Evolutionary conservation across 1,140 invertebrate species (phyloP), one percentile per base, ranked within the genome.

Genomic region (Callitettix versicolor): DNA sequence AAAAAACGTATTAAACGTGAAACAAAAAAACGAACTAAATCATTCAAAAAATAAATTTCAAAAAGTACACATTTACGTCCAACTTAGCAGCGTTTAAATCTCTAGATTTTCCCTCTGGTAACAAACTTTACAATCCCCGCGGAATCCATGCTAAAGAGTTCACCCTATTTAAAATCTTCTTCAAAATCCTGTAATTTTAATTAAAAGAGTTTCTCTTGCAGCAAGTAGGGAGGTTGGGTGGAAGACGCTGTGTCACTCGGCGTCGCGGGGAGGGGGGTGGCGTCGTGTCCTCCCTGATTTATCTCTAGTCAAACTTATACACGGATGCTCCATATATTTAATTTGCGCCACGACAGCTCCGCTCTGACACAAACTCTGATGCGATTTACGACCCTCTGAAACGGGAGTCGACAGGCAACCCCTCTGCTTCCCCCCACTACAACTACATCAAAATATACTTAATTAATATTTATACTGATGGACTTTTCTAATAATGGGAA

Each of bases 261-360:
- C 48, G 48, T 33, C 48, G 22, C 34, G 48, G 26, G 15, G 48
- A n/a, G n/a, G 48, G 22, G 26, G 26, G 21, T 9, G 34, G 48
- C 30, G 53, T 21, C 42, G 22, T 24, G 34, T 17, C 30, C 43
- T 21, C 42, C 18, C 24, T 47, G 53, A 55, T 53, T 53, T 53
- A 53, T 53, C 20, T 30, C 42, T 40, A 53, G 52, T 53, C 52
- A 53, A 53, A 53, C 52, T 53, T 53, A 43, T 44, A 53, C 52
- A 53, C 52, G 38, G 52, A 53, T 53, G 52, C 36, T 53, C 52
- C 52, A 53, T 53, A 53, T 53, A 53, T 53, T 53, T 53, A 53
- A 53, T 53, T 53, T 53, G 52, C 52, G 40, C 52, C 38, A 40
- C 21, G 43, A 46, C 26, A 33, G 24, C 15, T 38, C 26, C 11